phyloP scores from a whole-genome alignment of 2,113 vertebrate species.

The Oxyura jamaicensis region DNA sequence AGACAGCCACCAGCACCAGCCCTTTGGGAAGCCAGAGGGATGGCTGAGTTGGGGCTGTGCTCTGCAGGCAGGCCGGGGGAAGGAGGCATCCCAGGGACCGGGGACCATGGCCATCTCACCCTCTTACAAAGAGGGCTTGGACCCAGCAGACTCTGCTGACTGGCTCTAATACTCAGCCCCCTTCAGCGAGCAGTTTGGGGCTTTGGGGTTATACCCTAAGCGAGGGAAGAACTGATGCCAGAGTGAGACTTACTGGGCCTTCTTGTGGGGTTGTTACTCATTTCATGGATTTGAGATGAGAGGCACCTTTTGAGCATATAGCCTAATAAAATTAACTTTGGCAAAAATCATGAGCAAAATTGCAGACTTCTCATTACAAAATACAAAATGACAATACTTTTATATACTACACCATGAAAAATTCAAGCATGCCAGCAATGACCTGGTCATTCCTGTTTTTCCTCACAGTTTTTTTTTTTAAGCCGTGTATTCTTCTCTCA shows the following conservation, averaged over 20 bases:
- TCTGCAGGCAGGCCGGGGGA: neutral
- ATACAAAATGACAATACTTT: neutral
- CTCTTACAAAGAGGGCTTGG: neutral
- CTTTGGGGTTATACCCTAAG: neutral
- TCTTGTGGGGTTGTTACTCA: neutral
- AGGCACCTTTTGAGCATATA: neutral
- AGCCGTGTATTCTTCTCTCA: slow-evolving; percentile 49
- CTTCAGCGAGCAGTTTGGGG: neutral
- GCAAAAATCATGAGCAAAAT: neutral
- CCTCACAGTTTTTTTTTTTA: slow-evolving; percentile 31
- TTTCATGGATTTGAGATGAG: neutral
- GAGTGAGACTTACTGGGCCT: neutral
- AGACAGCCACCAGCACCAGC: neutral
- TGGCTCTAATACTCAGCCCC: neutral
- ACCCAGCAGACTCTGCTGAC: neutral
- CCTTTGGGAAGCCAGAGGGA: neutral
- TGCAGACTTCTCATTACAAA: neutral
- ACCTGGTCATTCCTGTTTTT: slow-evolving; percentile 17
- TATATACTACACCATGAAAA: neutral
- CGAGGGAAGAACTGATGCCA: neutral
- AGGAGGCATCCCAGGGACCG: neutral
- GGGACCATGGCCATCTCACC: neutral
- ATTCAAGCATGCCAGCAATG: neutral
- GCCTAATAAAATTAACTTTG: neutral
- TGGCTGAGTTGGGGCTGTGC: neutral